A percentile compares a stretch with the other conserved stretches of the same genome.
These are phyloP conservation scores for Eidolon dupreanum DNA, from an alignment of 2,797 vertebrate genomes.

Conservation along the genomic window DNA sequence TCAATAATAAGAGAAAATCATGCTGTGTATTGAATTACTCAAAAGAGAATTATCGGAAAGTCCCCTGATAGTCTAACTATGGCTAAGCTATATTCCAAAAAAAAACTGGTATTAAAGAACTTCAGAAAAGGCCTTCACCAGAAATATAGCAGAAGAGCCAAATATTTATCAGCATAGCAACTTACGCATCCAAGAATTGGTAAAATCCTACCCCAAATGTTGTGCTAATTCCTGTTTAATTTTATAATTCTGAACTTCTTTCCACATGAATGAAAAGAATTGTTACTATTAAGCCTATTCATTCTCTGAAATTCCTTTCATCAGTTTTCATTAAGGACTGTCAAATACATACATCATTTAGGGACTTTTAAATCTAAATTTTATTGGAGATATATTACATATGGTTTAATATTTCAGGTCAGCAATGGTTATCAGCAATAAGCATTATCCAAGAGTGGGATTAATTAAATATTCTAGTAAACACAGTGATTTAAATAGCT, in stretches of 20 bases:
- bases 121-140: background rate
- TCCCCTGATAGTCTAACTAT: constrained; percentile 29
- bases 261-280: constrained; percentile 48
- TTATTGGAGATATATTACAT: constrained; percentile 71
- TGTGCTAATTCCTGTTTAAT: constrained; percentile 35
- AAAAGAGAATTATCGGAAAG: constrained; percentile 62
- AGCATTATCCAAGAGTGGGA: constrained; percentile 53
- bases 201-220: background rate
- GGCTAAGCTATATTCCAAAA: constrained; percentile 18
- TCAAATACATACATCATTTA: constrained; percentile 71
- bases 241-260: constrained; percentile 52
- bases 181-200: background rate
- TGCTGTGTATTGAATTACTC: constrained; percentile 62
- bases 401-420: constrained; percentile 67
- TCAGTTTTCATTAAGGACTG: constrained; percentile 71
- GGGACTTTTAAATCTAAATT: constrained; percentile 75
- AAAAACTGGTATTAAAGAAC: constrained; percentile 33
- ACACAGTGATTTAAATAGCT: constrained; percentile 69
- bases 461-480: constrained; percentile 72
- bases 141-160: background rate
- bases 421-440: constrained; percentile 57
- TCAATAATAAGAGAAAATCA: constrained; percentile 70
- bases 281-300: constrained; percentile 43
- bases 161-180: constrained; percentile 31
- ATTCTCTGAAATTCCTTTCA: constrained; percentile 61